Conservation (phyloP, 2,888 invertebrate genomes). For the Spilosoma lubricipeda region DNA sequence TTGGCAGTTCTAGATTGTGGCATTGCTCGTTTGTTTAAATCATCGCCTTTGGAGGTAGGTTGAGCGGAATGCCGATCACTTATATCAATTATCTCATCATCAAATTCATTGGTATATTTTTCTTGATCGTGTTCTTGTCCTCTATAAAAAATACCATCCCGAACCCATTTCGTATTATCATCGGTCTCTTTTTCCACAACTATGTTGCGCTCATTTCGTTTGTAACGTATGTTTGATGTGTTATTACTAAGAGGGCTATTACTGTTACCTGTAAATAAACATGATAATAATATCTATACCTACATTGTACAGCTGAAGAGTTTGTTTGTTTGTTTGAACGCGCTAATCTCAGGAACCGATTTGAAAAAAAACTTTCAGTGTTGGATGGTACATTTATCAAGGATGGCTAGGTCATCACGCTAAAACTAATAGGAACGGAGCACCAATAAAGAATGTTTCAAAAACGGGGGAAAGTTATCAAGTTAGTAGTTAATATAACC, state of each 20-base stretch:
- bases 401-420: no score
- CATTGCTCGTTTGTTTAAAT: conserved; percentile 1
- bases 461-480: no score
- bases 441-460: no score
- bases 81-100: conserved; percentile 26
- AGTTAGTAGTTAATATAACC: no score
- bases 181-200: conserved; percentile 54
- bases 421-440: no score
- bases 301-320: no score
- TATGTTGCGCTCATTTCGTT: conserved; percentile 62
- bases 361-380: no score
- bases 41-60: conserved; percentile 4
- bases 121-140: conserved; percentile 24
- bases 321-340: no score
- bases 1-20: not conserved
- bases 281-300: not conserved
- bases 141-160: conserved; percentile 37
- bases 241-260: conserved; percentile 26
- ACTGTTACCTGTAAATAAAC: conserved; percentile 15
- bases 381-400: no score
- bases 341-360: no score
- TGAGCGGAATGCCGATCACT: conserved; percentile 9
- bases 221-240: conserved; percentile 50
- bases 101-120: conserved; percentile 25
- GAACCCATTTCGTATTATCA: conserved; percentile 45